Conservation (phyloP, 2,888 invertebrate species). For the Icerya purchasi region DNA sequence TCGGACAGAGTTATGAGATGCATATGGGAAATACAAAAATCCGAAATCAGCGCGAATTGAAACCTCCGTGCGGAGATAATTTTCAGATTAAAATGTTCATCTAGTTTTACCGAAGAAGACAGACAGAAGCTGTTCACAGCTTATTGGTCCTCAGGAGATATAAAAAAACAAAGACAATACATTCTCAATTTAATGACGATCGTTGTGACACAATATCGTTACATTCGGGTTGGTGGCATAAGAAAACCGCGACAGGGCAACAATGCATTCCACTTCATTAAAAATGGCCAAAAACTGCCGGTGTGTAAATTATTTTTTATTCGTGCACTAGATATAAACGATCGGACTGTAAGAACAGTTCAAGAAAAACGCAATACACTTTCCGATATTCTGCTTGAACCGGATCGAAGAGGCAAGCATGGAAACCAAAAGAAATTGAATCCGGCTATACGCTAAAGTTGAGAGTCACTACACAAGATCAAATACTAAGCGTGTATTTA, state of each 20-base stretch:
- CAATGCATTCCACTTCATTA: conserved; percentile 10
- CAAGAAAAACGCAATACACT: conserved; percentile 9
- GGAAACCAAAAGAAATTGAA: neutral
- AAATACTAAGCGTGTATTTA: conserved; percentile 14
- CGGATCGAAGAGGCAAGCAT: neutral
- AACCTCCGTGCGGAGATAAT: conserved; percentile 12
- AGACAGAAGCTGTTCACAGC: conserved; percentile 10
- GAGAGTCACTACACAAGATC: conserved; percentile 17
- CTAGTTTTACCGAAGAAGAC: conserved; percentile 13
- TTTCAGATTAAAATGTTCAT: conserved; percentile 12
- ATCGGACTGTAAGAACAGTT: conserved; percentile 5
- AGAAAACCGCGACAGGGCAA: conserved; percentile 7
- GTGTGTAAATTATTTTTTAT: conserved; percentile 11
- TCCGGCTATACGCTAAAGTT: conserved; percentile 1
- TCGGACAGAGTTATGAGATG: conserved; percentile 4
- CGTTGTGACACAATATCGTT: conserved; percentile 9
- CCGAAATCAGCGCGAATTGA: conserved; percentile 9
- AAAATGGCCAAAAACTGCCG: conserved; percentile 4
- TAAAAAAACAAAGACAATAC: conserved; percentile 12
- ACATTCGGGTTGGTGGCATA: conserved; percentile 8
- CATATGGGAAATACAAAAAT: conserved; percentile 3
- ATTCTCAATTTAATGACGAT: conserved; percentile 9
- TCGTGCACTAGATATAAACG: conserved; percentile 4
- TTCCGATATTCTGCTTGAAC: conserved; percentile 3
- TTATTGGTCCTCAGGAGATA: conserved; percentile 13